Percentiles rank a stretch among this genome's conserved stretches.
Evolutionary conservation across 2,797 vertebrate species (phyloP).

Genomic region (Phyllotis vaccarum): DNA sequence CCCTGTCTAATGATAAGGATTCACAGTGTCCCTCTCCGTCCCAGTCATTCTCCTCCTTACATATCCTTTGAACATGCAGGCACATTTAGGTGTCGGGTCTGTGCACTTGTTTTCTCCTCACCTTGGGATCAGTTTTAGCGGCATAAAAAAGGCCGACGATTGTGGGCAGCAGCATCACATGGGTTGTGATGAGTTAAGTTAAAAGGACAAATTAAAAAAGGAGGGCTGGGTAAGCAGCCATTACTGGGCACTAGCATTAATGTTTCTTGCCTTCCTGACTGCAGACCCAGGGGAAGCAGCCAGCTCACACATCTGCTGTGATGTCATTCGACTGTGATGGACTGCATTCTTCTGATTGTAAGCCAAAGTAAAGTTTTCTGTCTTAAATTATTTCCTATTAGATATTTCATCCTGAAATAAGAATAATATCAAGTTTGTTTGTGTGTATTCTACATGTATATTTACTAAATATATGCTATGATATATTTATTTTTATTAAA

Average conservation of each 20-base stretch:
- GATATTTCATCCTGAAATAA: background rate
- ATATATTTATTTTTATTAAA: background rate
- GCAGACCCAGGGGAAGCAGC: background rate
- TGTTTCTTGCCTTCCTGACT: background rate
- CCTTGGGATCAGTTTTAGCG: background rate
- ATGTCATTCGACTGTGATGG: accelerated
- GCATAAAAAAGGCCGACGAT: background rate
- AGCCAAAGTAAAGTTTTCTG: background rate
- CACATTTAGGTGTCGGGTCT: background rate
- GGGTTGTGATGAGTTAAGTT: background rate
- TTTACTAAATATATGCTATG: background rate
- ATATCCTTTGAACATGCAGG: too few species aligned
- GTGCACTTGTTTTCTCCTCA: background rate
- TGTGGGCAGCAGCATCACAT: background rate
- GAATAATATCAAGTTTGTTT: background rate
- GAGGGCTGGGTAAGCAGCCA: background rate
- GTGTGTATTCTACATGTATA: background rate
- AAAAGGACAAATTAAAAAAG: background rate
- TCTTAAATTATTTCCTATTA: background rate
- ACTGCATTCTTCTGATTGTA: background rate
- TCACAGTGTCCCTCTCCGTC: background rate
- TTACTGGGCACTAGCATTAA: background rate
- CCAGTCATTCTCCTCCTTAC: background rate
- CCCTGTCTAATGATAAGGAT: background rate
- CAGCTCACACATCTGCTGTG: background rate